Percentiles rank a stretch among this genome's conserved stretches.
These are phyloP conservation scores for Dreissena polymorpha DNA, from an alignment of 1,140 invertebrate species.

Conservation along the genomic window DNA sequence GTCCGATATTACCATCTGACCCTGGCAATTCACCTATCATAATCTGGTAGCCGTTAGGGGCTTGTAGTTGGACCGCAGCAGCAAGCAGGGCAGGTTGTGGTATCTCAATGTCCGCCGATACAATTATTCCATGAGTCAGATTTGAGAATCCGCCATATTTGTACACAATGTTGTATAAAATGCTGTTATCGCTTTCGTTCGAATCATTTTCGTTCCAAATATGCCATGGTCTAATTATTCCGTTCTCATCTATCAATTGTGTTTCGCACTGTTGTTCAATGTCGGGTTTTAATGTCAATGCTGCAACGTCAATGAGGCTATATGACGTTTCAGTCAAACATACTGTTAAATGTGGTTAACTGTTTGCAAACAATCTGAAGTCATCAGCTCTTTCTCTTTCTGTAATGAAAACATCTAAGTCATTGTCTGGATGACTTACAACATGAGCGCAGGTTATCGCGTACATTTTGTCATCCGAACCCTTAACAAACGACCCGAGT, in stretches of 20 bases:
- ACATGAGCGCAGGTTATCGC: not conserved
- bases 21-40: not conserved
- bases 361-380: not conserved
- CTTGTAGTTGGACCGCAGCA: not conserved
- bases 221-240: not conserved
- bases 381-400: not conserved
- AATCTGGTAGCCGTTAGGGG: not conserved
- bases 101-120: not conserved
- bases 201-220: not conserved
- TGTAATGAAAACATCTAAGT: not conserved
- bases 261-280: not conserved
- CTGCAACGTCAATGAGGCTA: not conserved
- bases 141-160: not conserved
- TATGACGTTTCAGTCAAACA: not conserved
- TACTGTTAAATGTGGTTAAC: not conserved
- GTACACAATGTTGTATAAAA: not conserved
- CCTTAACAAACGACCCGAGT: not conserved
- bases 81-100: not conserved
- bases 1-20: not conserved
- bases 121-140: not conserved
- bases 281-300: not conserved
- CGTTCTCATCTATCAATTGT: not conserved
- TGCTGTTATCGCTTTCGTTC: not conserved
- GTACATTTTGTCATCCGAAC: not conserved
- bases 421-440: not conserved